Evolutionary conservation across 2,797 vertebrate species (phyloP).

Genomic region (Gymnodraco acuticeps): DNA sequence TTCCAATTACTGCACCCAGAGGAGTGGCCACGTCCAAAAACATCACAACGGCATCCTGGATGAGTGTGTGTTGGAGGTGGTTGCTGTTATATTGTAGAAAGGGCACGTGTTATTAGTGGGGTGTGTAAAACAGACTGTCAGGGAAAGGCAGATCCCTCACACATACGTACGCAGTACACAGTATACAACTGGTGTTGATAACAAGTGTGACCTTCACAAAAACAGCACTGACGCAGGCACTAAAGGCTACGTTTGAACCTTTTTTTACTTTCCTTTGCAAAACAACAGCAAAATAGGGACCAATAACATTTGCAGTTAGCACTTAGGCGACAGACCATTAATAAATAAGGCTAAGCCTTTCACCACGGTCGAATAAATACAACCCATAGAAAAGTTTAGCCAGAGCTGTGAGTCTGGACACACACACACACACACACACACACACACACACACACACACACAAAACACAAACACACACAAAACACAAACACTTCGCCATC

Average conservation of each 20-base stretch:
- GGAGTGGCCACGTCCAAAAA: constrained; percentile 63
- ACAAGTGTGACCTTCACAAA: constrained; percentile 65
- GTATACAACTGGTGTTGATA: constrained; percentile 49
- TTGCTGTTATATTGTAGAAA: constrained; percentile 20
- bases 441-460: constrained; percentile 1
- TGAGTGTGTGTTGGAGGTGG: constrained; percentile 52
- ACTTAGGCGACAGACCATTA: constrained; percentile 53
- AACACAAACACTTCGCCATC: constrained; percentile 58
- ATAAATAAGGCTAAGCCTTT: constrained; percentile 63
- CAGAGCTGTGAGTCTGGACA: constrained; percentile 31
- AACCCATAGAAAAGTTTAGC: constrained; percentile 62
- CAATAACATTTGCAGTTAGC: constrained; percentile 51
- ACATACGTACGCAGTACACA: constrained; percentile 2
- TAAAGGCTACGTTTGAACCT: constrained; percentile 47
- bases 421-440: neutral
- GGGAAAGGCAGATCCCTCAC: constrained; percentile 30
- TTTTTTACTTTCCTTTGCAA: constrained; percentile 33
- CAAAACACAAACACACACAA: constrained; percentile 16
- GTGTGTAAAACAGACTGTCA: constrained; percentile 11
- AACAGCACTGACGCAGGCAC: constrained; percentile 37
- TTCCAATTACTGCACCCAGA: constrained; percentile 71
- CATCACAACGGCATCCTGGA: constrained; percentile 67
- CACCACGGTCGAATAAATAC: constrained; percentile 59
- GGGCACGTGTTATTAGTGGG: constrained; percentile 34
- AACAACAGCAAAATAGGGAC: constrained; percentile 53